Conservation (phyloP, 2,113 vertebrate species). For the Sinocyclocheilus anshuiensis region DNA sequence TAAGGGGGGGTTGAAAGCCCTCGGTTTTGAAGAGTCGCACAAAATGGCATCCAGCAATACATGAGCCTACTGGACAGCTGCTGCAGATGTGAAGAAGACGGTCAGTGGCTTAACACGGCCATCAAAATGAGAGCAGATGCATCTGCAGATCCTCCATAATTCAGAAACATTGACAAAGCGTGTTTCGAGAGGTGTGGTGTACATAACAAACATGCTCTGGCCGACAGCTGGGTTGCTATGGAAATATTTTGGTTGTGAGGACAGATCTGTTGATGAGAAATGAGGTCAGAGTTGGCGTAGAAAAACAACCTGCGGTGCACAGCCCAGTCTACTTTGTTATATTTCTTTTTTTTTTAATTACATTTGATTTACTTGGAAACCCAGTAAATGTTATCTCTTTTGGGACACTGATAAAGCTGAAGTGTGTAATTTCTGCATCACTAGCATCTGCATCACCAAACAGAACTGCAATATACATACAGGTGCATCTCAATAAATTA, state of each 20-base stretch:
- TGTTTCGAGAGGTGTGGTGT: slow-evolving; percentile 33
- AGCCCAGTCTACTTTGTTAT: slow-evolving; percentile 25
- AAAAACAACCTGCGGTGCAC: slow-evolving; percentile 19
- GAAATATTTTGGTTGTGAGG: slow-evolving; percentile 57
- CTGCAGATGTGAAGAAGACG: slow-evolving; percentile 16
- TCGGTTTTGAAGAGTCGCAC: not conserved
- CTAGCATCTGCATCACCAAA: too few relatives aligned
- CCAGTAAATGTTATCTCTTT: not conserved
- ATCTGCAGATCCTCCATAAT: slow-evolving; percentile 43
- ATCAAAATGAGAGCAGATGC: slow-evolving; percentile 24
- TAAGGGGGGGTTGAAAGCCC: not conserved
- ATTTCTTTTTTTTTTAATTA: slow-evolving; percentile 1
- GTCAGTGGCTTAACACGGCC: slow-evolving; percentile 24
- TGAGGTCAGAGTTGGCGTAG: slow-evolving; percentile 37
- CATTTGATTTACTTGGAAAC: not conserved
- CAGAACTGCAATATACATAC: too few relatives aligned
- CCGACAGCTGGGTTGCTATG: slow-evolving; percentile 55
- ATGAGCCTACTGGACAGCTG: not conserved
- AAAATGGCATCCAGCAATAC: not conserved
- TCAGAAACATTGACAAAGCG: slow-evolving; percentile 26
- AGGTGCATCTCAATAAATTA: too few relatives aligned
- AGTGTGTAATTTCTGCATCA: too few relatives aligned
- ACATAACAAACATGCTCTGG: slow-evolving; percentile 48
- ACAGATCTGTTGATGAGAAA: slow-evolving; percentile 44
- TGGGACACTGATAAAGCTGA: too few relatives aligned